These are phyloP conservation scores for Gulo gulo DNA, from an alignment of 2,113 vertebrate genomes.

Conservation along the genomic window DNA sequence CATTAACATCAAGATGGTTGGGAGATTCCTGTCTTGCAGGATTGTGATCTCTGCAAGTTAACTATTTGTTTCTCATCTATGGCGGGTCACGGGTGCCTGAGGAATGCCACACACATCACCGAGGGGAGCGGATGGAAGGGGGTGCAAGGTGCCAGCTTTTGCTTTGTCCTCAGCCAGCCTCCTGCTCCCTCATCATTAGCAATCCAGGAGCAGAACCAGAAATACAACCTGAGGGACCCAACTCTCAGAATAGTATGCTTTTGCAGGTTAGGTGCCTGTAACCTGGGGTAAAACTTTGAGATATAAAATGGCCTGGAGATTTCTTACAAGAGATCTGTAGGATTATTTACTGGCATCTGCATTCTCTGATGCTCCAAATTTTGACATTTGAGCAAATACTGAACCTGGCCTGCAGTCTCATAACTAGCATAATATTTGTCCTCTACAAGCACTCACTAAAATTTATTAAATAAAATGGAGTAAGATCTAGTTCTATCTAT, in stretches of 20 bases:
- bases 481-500: neutral
- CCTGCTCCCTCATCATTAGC: too few relatives aligned
- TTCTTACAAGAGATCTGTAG: neutral
- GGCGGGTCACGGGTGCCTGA: too few relatives aligned
- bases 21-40: too few relatives aligned
- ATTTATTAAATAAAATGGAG: slow-evolving; percentile 11
- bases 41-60: too few relatives aligned
- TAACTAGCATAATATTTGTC: neutral
- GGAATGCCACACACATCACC: too few relatives aligned
- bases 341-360: neutral
- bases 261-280: neutral
- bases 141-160: too few relatives aligned
- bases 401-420: neutral
- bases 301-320: neutral
- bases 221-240: slow-evolving; percentile 33
- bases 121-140: too few relatives aligned
- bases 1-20: too few relatives aligned
- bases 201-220: slow-evolving; percentile 43
- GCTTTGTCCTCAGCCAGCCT: too few relatives aligned
- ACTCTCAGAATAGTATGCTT: neutral
- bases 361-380: neutral
- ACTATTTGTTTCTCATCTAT: too few relatives aligned
- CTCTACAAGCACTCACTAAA: neutral
- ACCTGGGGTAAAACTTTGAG: neutral
- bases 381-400: neutral